These are phyloP conservation scores for Ladona fulva DNA, from an alignment of 1,140 invertebrate species.

Conservation along the genomic window DNA sequence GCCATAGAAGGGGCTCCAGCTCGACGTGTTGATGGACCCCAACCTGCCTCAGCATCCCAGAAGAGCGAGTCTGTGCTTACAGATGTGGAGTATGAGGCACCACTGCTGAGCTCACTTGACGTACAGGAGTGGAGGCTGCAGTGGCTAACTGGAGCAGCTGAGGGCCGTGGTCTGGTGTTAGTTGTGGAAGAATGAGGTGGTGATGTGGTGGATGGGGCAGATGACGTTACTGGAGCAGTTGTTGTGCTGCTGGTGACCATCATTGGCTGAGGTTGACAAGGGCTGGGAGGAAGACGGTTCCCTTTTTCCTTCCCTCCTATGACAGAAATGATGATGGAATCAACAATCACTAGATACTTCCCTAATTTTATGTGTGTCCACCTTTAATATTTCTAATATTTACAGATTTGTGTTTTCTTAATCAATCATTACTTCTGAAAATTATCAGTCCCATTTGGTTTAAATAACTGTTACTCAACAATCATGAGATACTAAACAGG, in stretches of 20 bases:
- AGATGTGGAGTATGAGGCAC: conserved; percentile 69
- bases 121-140: conserved; percentile 72
- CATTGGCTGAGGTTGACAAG: background rate
- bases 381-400: too few species aligned
- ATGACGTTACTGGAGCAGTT: background rate
- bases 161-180: background rate
- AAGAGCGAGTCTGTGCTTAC: conserved; percentile 74
- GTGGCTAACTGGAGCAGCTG: conserved; percentile 46
- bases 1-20: conserved; percentile 42
- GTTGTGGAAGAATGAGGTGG: background rate
- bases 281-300: background rate
- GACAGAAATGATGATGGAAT: background rate
- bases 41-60: conserved; percentile 49
- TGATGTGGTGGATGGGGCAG: background rate
- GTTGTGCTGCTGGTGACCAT: background rate
- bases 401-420: too few species aligned
- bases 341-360: too few species aligned
- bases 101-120: conserved; percentile 53
- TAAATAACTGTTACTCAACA: too few species aligned
- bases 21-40: conserved; percentile 37
- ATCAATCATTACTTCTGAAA: too few species aligned
- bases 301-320: conserved; percentile 15
- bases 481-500: too few species aligned
- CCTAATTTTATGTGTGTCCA: too few species aligned
- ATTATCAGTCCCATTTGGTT: too few species aligned